Evolutionary conservation across 2,888 invertebrate genomes (phyloP).

Genomic region (Colletes collaris): DNA sequence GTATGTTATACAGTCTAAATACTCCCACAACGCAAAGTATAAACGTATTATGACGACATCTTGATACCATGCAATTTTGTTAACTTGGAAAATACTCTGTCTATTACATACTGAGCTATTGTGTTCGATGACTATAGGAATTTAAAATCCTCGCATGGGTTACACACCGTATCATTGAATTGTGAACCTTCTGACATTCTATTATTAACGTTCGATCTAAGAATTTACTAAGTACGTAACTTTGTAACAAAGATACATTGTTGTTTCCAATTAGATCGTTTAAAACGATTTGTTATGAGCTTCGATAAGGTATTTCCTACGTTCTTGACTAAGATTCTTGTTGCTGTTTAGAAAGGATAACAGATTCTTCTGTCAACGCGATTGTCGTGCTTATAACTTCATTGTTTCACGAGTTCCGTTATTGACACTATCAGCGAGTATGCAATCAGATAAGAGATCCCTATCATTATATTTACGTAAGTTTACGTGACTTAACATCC

Average conservation of each 20-base stretch:
- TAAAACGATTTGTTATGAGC: neutral
- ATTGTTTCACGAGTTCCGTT: constrained; percentile 17
- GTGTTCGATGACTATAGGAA: constrained; percentile 49
- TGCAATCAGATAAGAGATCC: constrained; percentile 16
- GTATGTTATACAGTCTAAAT: constrained; percentile 6
- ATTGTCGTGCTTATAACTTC: constrained; percentile 23
- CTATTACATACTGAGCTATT: constrained; percentile 47
- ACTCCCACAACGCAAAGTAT: neutral
- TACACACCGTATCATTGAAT: constrained; percentile 30
- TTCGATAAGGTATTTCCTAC: constrained; percentile 5
- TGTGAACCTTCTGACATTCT: constrained; percentile 3
- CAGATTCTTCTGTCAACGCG: neutral
- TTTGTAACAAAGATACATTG: constrained; percentile 13
- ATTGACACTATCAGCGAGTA: constrained; percentile 11
- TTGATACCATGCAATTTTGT: constrained; percentile 38
- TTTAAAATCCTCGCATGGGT: constrained; percentile 36
- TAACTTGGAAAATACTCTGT: constrained; percentile 31
- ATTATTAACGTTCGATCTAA: constrained; percentile 6
- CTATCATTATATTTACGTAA: constrained; percentile 4
- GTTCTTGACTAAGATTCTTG: neutral
- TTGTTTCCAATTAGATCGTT: constrained; percentile 26
- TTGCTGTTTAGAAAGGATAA: neutral
- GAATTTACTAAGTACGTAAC: neutral
- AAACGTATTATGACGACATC: constrained; percentile 6
- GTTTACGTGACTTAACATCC: constrained; percentile 19